Conservation (phyloP, 2,888 invertebrate species). For the Cheilosia scutellata region DNA sequence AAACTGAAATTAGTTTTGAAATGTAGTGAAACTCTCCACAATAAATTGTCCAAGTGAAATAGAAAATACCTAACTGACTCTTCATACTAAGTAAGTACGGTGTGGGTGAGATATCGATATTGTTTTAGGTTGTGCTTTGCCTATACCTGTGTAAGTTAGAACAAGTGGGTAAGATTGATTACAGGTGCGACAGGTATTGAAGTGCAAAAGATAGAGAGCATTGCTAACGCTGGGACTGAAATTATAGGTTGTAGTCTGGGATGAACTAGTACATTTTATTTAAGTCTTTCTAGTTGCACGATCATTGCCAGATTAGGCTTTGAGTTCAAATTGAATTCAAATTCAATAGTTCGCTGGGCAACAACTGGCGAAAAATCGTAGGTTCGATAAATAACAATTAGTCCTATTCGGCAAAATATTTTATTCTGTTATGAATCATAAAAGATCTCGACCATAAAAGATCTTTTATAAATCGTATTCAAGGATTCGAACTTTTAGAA, state of each 20-base stretch:
- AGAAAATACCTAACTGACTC: conserved; percentile 31
- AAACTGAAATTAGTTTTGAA: conserved; percentile 69
- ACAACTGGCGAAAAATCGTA: too few relatives aligned
- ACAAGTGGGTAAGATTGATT: conserved; percentile 56
- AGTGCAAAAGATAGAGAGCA: conserved; percentile 2
- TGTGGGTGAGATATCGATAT: conserved; percentile 68
- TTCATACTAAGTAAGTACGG: conserved; percentile 58
- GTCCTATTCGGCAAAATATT: too few relatives aligned
- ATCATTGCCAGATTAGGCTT: too few relatives aligned
- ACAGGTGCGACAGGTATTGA: conserved; percentile 61
- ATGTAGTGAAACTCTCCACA: conserved; percentile 59
- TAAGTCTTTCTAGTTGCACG: too few relatives aligned
- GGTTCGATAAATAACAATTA: too few relatives aligned
- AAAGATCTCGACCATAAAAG: too few relatives aligned
- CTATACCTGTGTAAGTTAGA: conserved; percentile 49
- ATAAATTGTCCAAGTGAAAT: conserved; percentile 51
- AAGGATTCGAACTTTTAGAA: too few relatives aligned
- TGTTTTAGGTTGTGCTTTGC: conserved; percentile 24
- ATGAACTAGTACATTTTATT: not conserved
- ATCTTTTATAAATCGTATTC: too few relatives aligned
- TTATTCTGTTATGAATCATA: too few relatives aligned
- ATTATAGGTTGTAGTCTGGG: conserved; percentile 36
- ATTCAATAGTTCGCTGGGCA: too few relatives aligned
- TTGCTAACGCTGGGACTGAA: not conserved
- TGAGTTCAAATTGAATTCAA: too few relatives aligned